These are phyloP conservation scores for Hemistola chrysoprasaria DNA, from an alignment of 2,888 invertebrate genomes.

Conservation along the genomic window DNA sequence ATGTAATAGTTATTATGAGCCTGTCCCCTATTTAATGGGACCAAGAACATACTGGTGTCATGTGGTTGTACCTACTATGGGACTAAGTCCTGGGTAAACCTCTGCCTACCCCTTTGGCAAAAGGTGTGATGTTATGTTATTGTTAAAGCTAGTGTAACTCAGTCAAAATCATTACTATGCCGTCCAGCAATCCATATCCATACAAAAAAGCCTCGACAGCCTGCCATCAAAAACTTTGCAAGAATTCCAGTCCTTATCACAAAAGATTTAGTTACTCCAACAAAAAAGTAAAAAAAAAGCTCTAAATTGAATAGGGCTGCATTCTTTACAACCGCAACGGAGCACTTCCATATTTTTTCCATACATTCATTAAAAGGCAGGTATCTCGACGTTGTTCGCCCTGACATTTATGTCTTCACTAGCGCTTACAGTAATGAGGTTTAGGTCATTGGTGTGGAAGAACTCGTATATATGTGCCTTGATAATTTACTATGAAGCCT, in stretches of 20 bases:
- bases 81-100: too few species aligned
- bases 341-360: conserved; percentile 47
- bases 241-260: conserved; percentile 1
- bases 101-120: too few species aligned
- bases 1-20: too few species aligned
- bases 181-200: too few species aligned
- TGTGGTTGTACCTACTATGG: too few species aligned
- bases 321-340: conserved; percentile 41
- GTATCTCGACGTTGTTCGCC: conserved; percentile 34
- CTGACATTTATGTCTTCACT: conserved; percentile 34
- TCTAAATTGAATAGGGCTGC: conserved; percentile 18
- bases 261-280: conserved; percentile 11
- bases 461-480: conserved; percentile 1
- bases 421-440: conserved; percentile 19
- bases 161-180: too few species aligned
- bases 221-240: background rate
- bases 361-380: conserved; percentile 52
- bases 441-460: conserved; percentile 19
- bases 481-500: background rate
- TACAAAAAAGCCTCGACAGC: too few species aligned
- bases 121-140: too few species aligned
- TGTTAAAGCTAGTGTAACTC: too few species aligned
- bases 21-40: too few species aligned
- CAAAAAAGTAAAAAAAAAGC: conserved; percentile 27
- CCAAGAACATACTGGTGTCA: too few species aligned